Base-by-base conservation (phyloP, 2,888 invertebrate genomes). In the Drosophila lutescens region DNA sequence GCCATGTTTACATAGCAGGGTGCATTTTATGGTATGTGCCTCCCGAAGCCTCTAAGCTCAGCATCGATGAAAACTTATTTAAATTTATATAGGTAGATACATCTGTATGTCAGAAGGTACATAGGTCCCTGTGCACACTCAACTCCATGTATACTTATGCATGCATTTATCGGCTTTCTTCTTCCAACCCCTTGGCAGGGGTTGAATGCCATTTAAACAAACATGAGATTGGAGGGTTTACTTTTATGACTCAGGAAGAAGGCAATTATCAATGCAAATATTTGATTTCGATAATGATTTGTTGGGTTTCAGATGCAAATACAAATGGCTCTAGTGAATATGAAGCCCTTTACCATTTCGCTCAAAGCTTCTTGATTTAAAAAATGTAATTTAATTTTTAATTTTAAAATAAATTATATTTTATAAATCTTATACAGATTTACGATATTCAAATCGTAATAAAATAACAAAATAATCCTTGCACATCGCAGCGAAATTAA, bases 1-100 rank as follows among this genome's bases (percentile, higher is more conserved):
- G 75, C 54, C 69, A 77, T 79, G 78, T 81, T 82, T 81, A 79
- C 59, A 81, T 78, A 77, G 74, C 88, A 86, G 84, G 84, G 84
- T 84, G 84, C 78, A 83, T 78, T 88, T 86, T 63, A 86, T 76
- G 65, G 56, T 65, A 58, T 56, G 47, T 66, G 54, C 36, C 68
- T 50, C 54, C 59, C 60, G 38, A 44, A 20, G 71, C 32, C 49
- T 46, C 60, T 54, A 68, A 74, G 55, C 58, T 68, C 23, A 20
- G 43, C 38, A 53, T 46, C 61, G 43, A 66, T 40, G 60, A 17
- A 65, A 67, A 46, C 63, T 72, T 72, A 72, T 72, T 73, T 30
- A 63, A 72, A 72, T 73, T 72, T 53, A 26, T 50, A 44, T 67
- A 67, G 49, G 59, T 54, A 26, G 34, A 71, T 63, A 58, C 43